Conservation (phyloP, 1,140 invertebrate species). For the Akabosia matsudoensis region DNA sequence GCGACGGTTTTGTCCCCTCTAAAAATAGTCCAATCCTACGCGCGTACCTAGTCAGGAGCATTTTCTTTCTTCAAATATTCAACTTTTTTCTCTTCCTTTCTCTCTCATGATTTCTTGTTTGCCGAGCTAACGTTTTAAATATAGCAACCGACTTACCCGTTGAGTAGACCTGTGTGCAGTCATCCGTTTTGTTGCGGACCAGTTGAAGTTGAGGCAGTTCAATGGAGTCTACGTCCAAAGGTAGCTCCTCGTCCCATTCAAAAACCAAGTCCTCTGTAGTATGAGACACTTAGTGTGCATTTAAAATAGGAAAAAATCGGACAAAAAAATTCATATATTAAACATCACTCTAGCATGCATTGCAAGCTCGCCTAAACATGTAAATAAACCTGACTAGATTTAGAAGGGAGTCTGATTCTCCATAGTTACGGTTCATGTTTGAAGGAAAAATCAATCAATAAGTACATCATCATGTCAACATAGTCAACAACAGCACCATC, state of each 20-base stretch:
- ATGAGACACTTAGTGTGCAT: conserved; percentile 76
- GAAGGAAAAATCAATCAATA: too few relatives aligned
- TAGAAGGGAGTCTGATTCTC: not conserved
- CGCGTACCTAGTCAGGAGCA: too few relatives aligned
- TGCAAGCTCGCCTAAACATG: too few relatives aligned
- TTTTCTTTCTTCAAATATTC: too few relatives aligned
- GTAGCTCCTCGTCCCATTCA: conserved; percentile 82
- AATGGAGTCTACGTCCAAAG: conserved; percentile 83
- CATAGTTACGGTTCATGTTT: conserved; percentile 16
- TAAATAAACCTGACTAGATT: not conserved
- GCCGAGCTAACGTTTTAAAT: not conserved
- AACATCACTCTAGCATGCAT: too few relatives aligned
- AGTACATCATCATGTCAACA: too few relatives aligned
- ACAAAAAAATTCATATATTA: too few relatives aligned
- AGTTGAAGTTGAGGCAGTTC: conserved; percentile 80
- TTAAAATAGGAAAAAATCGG: not conserved
- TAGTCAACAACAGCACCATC: too few relatives aligned
- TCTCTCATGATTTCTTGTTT: too few relatives aligned
- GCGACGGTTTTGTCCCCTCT: too few relatives aligned
- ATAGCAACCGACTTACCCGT: conserved; percentile 60
- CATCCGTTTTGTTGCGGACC: conserved; percentile 77
- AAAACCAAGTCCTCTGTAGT: conserved; percentile 87
- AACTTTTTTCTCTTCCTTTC: too few relatives aligned
- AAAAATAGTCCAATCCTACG: too few relatives aligned
- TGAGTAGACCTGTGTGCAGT: conserved; percentile 82